Base-by-base conservation (phyloP, 2,797 vertebrate genomes). In the Scolopax rusticola region DNA sequence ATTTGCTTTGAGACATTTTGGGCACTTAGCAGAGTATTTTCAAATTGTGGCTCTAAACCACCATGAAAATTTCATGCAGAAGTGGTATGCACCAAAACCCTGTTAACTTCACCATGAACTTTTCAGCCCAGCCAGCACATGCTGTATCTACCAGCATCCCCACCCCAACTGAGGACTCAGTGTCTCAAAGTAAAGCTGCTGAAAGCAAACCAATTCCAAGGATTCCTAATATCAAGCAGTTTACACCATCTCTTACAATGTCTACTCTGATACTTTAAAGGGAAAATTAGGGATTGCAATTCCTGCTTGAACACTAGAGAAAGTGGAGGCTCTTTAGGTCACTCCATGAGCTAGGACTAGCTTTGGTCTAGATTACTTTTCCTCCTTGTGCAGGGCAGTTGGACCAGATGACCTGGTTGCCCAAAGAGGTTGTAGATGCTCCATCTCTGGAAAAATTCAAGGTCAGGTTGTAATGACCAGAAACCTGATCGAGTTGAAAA, bases 1-100 rank as follows among this genome's bases (percentile, higher is more conserved):
- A 82, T 85, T 95, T 96, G 83, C 94, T 91, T 33, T 4, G 53
- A 87, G 94, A 93, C 87, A 40, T 95, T 94, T 61, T 54, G 82
- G 83, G 95, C 71, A 88, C 90, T 97, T 74, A 82, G 85, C 25
- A 28, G 88, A 80, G 67, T 51, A 6, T 86, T 97, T 82, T 86
- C 63, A 43, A 95, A 78, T 3, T 3, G 85, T 64, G 89, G 89
- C 87, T 93, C 50, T 17, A 94, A 96, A 93, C 91, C 94, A 94
- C 94, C 93, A 33, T 8, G 82, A 94, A 88, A 36, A 30, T 73
- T 63, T 15, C 83, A 32, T 17, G 54, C 48, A 76, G 87, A 47
- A 16, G 43, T 43, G 43, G 92, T 25, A 84, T 6, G 63, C 41
- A 43, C 79, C 68, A 56, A 82, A 90, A 80, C 65, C 77, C 83